Base-by-base conservation (phyloP, 2,113 vertebrate species). In the Nansenia antarctica region DNA sequence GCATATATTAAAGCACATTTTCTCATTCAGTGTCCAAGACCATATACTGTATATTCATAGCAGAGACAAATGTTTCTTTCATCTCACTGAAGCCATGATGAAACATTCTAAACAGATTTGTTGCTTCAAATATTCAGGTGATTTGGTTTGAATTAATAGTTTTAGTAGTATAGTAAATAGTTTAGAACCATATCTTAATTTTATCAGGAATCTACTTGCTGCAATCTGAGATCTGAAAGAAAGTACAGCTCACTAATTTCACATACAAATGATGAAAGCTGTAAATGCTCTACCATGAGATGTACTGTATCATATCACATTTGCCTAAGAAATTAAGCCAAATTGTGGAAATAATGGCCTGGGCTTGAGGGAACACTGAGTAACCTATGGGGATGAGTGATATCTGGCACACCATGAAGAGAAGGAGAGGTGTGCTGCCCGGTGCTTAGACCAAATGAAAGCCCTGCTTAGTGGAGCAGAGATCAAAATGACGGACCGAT, bases 401-500 rank as follows among this genome's bases (percentile, higher is more conserved):
- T 92, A 88, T 91, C 88, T 94, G 91, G 93, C 92, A 93, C 88
- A 81, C 84, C 86, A 88, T 90, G 88, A 91, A 90, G 84, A 85
- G 83, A 87, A 82, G 82, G 82, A 91, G 89, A 85, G 85, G 87
- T 90, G 85, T 91, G 82, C 88, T 86, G 86, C 86, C 78, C 65
- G 83, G 85, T 91, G 92, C 91, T 90, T 91, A 89, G 92, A 93
- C 92, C 90, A 92, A 93, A 93, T 94, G 91, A 92, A 92, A 91
- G 85, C 90, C 91, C 89, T 90, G 91, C 92, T 94, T 89, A 91
- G 91, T 87, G 88, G 90, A 93, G 92, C 92, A 93, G 91, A 94
- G 94, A 95, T 95, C 94, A 95, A 93, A 93, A 92, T 91, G 88
- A 92, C 89, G 90, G 92, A 90, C 81, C 87, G 85, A 84, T 80